Evolutionary conservation across 2,888 invertebrate species (phyloP).

Genomic region (Deilephila porcellus): DNA sequence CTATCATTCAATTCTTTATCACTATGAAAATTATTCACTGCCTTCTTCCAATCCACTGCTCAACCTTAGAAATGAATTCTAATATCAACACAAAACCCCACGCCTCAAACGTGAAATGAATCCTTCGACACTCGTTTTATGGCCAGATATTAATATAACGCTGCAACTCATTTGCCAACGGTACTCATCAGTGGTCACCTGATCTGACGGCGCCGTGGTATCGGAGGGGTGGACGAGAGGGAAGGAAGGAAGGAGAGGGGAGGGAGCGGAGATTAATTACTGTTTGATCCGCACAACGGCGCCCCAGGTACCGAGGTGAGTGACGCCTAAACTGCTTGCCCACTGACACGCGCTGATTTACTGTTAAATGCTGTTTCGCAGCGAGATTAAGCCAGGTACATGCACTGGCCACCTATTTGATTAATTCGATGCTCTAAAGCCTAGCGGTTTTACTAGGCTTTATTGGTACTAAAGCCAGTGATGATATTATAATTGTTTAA

Average conservation of each 20-base stretch:
- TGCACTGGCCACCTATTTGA: conserved; percentile 3
- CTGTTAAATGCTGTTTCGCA: conserved; percentile 43
- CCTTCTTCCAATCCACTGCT: too few relatives aligned
- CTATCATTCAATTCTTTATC: too few relatives aligned
- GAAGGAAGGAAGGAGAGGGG: conserved; percentile 37
- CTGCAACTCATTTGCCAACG: conserved; percentile 22
- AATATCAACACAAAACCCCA: not conserved
- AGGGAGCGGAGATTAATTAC: conserved; percentile 74
- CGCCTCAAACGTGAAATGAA: not conserved
- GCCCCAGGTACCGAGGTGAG: conserved; percentile 58
- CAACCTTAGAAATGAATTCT: not conserved
- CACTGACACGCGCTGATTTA: conserved; percentile 61
- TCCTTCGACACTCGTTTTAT: not conserved
- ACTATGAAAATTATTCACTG: too few relatives aligned
- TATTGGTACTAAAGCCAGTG: not conserved
- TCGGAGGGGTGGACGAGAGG: conserved; percentile 49
- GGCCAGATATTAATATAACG: not conserved
- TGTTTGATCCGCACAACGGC: conserved; percentile 69
- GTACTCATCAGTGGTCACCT: conserved; percentile 59
- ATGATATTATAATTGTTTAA: not conserved
- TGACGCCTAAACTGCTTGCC: conserved; percentile 45
- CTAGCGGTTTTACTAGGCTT: not conserved
- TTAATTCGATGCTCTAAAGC: conserved; percentile 5
- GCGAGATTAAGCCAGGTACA: conserved; percentile 31
- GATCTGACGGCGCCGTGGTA: conserved; percentile 62